These are phyloP conservation scores for Idaea straminata DNA, from an alignment of 2,888 invertebrate genomes.

Conservation along the genomic window DNA sequence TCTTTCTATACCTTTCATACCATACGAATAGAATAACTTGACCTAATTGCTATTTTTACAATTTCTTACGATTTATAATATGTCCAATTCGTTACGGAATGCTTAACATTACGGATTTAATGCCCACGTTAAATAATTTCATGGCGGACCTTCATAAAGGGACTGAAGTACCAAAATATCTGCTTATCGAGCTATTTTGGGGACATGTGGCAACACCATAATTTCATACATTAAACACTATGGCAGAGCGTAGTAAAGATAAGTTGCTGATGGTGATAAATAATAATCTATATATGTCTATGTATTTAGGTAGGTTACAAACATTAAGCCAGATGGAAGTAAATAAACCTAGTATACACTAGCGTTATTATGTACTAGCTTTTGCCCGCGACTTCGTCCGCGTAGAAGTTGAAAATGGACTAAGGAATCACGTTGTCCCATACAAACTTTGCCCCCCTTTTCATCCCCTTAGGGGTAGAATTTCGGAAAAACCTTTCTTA, in stretches of 20 bases:
- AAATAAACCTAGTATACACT: too few species aligned
- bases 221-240: constrained; percentile 6
- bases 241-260: background rate
- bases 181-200: constrained; percentile 23
- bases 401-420: too few species aligned
- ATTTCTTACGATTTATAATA: constrained; percentile 6
- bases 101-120: constrained; percentile 14
- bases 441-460: too few species aligned
- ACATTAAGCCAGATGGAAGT: background rate
- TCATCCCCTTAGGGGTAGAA: too few species aligned
- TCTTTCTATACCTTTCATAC: too few species aligned
- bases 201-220: constrained; percentile 17
- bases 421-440: too few species aligned
- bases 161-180: constrained; percentile 25
- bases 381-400: too few species aligned
- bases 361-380: too few species aligned
- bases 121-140: constrained; percentile 25
- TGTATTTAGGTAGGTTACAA: background rate
- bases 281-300: background rate
- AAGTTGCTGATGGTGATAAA: background rate
- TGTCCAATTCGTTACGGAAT: constrained; percentile 8
- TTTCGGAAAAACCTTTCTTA: too few species aligned
- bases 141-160: constrained; percentile 25
- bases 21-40: too few species aligned
- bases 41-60: constrained; percentile 7